Evolutionary conservation across 37 sponge, comb jelly and placozoan genomes (phyloP).

Genomic region (Chondrosia reniformis): DNA sequence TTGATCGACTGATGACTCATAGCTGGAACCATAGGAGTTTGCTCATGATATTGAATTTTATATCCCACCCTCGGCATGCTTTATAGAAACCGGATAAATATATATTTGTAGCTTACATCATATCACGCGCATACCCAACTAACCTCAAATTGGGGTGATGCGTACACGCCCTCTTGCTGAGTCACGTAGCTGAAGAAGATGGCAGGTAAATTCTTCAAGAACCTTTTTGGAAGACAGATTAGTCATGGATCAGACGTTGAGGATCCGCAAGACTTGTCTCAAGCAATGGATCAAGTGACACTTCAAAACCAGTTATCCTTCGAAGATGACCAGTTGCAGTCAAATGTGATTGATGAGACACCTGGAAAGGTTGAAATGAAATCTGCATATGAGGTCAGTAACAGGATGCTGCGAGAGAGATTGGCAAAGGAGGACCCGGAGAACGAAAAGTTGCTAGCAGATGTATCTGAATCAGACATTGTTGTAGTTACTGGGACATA

Average conservation of each 20-base stretch:
- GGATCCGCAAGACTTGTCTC: conserved; percentile 46
- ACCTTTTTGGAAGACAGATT: conserved; percentile 63
- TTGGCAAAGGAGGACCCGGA: conserved; percentile 62
- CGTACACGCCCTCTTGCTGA: not conserved
- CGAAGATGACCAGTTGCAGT: not conserved
- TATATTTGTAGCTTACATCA: too few relatives aligned
- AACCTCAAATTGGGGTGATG: too few relatives aligned
- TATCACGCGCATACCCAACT: too few relatives aligned
- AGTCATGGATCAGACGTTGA: conserved; percentile 69
- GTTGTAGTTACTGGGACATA: conserved; percentile 66
- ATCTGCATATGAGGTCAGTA: conserved; percentile 57
- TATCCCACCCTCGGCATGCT: too few relatives aligned
- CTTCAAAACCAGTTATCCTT: conserved; percentile 13
- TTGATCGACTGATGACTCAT: too few relatives aligned
- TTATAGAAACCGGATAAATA: too few relatives aligned
- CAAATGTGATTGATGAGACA: not conserved
- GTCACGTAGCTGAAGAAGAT: not conserved
- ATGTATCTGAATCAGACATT: conserved; percentile 59
- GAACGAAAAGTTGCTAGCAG: conserved; percentile 51
- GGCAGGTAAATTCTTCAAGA: conserved; percentile 30
- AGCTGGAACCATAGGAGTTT: too few relatives aligned
- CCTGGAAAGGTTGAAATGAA: conserved; percentile 63
- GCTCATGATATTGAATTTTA: too few relatives aligned
- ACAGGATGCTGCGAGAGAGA: conserved; percentile 46
- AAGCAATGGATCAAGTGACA: conserved; percentile 34